Percentiles rank a stretch among this genome's conserved stretches.
These are phyloP conservation scores for Musca domestica DNA, from an alignment of 1,140 invertebrate species.

Conservation along the genomic window DNA sequence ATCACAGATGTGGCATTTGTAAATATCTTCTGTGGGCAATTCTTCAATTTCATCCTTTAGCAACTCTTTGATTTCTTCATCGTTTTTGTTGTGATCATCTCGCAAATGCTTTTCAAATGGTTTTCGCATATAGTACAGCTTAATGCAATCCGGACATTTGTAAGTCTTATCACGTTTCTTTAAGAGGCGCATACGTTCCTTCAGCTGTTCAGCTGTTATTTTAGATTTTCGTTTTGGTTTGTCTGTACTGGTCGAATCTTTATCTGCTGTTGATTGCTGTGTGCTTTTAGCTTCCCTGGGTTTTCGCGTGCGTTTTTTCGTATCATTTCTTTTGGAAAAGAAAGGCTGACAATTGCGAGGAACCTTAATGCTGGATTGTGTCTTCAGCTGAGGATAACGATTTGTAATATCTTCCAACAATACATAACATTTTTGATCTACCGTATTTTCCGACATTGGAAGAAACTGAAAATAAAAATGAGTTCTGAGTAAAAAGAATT, in stretches of 20 bases:
- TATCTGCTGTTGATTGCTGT: conserved; percentile 35
- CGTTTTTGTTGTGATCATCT: conserved; percentile 41
- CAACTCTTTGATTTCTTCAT: conserved; percentile 40
- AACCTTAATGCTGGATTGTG: conserved; percentile 12
- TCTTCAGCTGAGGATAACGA: conserved; percentile 22
- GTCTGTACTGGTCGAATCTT: neutral
- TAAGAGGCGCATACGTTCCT: conserved; percentile 44
- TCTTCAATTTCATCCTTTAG: conserved; percentile 39
- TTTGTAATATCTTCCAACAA: conserved; percentile 18
- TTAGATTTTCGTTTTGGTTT: conserved; percentile 40
- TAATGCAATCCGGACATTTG: conserved; percentile 48
- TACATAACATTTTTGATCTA: conserved; percentile 17
- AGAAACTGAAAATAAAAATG: neutral
- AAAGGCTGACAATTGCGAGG: neutral
- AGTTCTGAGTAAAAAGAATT: neutral
- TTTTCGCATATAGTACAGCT: conserved; percentile 50
- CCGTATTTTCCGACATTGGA: no score
- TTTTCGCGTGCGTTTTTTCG: neutral
- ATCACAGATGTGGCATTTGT: conserved; percentile 45
- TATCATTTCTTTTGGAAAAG: conserved; percentile 7
- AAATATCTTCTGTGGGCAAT: conserved; percentile 44
- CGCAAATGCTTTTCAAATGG: conserved; percentile 50
- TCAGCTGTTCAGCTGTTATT: conserved; percentile 43
- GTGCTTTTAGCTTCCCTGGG: neutral
- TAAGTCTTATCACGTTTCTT: conserved; percentile 48